phyloP scores from a whole-genome alignment of 1,140 invertebrate species.

The Saccostrea cuccullata region DNA sequence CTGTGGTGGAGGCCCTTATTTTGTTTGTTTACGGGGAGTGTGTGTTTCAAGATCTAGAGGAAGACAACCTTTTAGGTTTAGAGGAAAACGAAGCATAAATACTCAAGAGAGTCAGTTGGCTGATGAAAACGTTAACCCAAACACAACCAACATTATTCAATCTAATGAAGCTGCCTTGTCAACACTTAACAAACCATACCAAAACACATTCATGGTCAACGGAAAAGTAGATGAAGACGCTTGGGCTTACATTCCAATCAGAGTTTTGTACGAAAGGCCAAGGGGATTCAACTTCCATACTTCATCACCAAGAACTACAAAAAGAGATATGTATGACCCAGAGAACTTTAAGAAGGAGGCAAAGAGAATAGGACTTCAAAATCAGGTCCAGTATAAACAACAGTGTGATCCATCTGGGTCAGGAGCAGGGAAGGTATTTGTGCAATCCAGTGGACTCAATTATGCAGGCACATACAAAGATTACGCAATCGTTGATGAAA shows the following conservation, averaged over 20 bases:
- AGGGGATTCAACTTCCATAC: slow-evolving; percentile 22
- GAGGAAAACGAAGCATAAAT: slow-evolving; percentile 33
- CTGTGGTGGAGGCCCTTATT: slow-evolving; percentile 37
- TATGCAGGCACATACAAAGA: slow-evolving; percentile 56
- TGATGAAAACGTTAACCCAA: neutral
- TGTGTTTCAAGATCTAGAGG: slow-evolving; percentile 25
- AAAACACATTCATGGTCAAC: slow-evolving; percentile 48
- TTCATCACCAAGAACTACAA: slow-evolving; percentile 16
- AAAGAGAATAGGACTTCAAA: slow-evolving; percentile 22
- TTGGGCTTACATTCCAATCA: slow-evolving; percentile 52
- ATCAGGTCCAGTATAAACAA: neutral
- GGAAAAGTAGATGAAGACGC: slow-evolving; percentile 34
- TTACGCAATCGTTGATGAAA: slow-evolving; percentile 24
- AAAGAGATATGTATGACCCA: slow-evolving; percentile 30
- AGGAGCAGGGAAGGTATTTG: slow-evolving; percentile 43
- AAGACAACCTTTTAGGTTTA: slow-evolving; percentile 12
- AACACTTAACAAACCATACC: slow-evolving; percentile 41
- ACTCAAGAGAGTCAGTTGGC: neutral
- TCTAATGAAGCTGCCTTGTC: slow-evolving; percentile 12
- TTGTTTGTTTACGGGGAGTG: neutral
- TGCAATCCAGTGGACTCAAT: slow-evolving; percentile 50
- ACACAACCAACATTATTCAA: slow-evolving; percentile 12
- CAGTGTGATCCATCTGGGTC: slow-evolving; percentile 4
- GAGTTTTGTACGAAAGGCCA: slow-evolving; percentile 46
- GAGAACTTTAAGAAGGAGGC: slow-evolving; percentile 21